These are phyloP conservation scores for Onychostoma macrolepis DNA, from an alignment of 2,113 vertebrate genomes.

Conservation along the genomic window DNA sequence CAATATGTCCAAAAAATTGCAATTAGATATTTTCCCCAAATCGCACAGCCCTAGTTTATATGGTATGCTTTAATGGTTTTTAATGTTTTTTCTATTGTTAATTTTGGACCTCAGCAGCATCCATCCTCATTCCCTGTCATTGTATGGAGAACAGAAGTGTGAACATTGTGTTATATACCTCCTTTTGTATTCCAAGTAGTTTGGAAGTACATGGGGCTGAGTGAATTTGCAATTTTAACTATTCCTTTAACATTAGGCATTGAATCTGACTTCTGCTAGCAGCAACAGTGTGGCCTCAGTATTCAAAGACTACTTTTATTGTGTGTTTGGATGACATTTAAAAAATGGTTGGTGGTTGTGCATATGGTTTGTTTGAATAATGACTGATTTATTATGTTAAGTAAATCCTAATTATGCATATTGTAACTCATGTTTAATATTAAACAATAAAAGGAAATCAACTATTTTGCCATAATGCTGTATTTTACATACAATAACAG, in stretches of 20 bases:
- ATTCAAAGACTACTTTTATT: not conserved
- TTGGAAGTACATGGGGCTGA: not conserved
- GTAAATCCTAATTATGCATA: conserved; percentile 40
- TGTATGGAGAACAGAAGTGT: not conserved
- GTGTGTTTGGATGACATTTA: conserved; percentile 14
- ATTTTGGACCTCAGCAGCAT: not conserved
- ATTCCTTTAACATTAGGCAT: not conserved
- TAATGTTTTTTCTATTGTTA: not conserved
- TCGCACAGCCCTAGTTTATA: too few relatives aligned
- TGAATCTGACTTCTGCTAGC: not conserved
- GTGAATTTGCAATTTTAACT: not conserved
- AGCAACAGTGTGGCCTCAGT: not conserved
- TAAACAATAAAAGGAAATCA: conserved; percentile 35
- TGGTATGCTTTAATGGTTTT: not conserved
- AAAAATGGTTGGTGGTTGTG: not conserved
- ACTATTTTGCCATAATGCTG: not conserved
- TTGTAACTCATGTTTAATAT: conserved; percentile 37
- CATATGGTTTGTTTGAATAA: conserved; percentile 27
- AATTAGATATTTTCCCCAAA: too few relatives aligned
- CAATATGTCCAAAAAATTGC: too few relatives aligned
- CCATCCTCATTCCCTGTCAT: not conserved
- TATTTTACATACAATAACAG: not conserved
- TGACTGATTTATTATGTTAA: not conserved
- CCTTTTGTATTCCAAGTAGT: conserved; percentile 1
- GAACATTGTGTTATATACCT: not conserved